These are phyloP conservation scores for Erebia aethiops DNA, from an alignment of 2,888 invertebrate genomes.

Conservation along the genomic window DNA sequence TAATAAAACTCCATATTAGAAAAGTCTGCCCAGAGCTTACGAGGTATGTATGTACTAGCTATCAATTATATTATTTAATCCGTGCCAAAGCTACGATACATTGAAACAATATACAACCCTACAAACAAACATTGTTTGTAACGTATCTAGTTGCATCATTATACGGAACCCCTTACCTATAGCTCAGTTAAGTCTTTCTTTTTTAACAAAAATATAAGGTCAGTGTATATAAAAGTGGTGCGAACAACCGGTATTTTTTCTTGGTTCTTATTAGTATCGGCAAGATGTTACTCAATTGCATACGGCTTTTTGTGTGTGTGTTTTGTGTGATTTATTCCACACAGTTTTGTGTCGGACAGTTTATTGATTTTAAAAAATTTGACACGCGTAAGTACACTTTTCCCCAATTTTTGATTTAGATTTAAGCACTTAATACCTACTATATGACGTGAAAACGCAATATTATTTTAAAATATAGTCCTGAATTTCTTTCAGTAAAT, in stretches of 20 bases:
- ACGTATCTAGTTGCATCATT: constrained; percentile 1
- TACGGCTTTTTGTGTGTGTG: constrained; percentile 41
- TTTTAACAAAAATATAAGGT: constrained; percentile 38
- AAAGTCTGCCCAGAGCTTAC: neutral
- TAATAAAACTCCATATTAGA: neutral
- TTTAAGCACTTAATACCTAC: no score
- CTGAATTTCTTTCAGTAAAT: no score
- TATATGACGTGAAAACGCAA: no score
- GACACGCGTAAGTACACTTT: constrained; percentile 39
- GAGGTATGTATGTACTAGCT: no score
- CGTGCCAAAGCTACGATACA: neutral
- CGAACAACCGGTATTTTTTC: constrained; percentile 44
- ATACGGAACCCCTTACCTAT: constrained; percentile 26
- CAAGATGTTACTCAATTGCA: constrained; percentile 47
- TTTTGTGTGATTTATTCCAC: constrained; percentile 41
- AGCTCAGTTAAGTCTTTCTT: constrained; percentile 33
- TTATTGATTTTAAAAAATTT: constrained; percentile 38
- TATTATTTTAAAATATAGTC: no score
- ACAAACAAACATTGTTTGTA: no score
- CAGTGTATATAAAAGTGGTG: constrained; percentile 41
- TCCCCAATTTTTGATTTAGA: constrained; percentile 1
- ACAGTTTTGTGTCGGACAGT: constrained; percentile 44
- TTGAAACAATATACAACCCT: neutral
- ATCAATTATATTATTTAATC: no score
- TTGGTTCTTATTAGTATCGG: constrained; percentile 41